These are phyloP conservation scores for Elaphurus davidianus DNA, from an alignment of 2,113 vertebrate species.

Conservation along the genomic window DNA sequence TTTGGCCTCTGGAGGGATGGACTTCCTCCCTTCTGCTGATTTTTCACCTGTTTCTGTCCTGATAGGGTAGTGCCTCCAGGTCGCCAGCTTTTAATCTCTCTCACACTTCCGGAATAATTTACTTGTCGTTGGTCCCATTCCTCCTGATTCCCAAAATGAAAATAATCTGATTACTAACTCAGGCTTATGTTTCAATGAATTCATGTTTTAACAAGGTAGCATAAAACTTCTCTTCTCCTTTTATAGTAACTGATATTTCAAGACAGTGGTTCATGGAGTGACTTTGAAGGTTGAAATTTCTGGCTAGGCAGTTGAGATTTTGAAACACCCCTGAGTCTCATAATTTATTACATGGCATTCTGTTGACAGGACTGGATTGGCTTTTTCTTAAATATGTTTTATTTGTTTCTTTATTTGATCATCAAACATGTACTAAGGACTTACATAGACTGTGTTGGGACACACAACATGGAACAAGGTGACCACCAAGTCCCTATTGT, in stretches of 20 bases:
- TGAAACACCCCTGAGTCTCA: not conserved
- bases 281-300: not conserved
- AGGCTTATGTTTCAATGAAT: not conserved
- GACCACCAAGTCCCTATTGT: not conserved
- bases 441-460: not conserved
- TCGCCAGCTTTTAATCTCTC: not conserved
- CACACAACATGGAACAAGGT: not conserved
- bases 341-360: not conserved
- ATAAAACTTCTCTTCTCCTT: not conserved
- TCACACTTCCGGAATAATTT: not conserved
- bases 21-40: not conserved
- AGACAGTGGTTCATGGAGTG: not conserved
- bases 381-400: not conserved
- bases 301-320: not conserved
- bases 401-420: not conserved
- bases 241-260: not conserved
- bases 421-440: not conserved
- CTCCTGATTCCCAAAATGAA: not conserved
- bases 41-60: not conserved
- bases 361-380: not conserved
- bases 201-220: not conserved
- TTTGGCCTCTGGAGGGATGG: not conserved
- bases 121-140: not conserved
- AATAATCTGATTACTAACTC: not conserved
- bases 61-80: not conserved